These are phyloP conservation scores for Myocastor coypus DNA, from an alignment of 2,113 vertebrate genomes.

Conservation along the genomic window DNA sequence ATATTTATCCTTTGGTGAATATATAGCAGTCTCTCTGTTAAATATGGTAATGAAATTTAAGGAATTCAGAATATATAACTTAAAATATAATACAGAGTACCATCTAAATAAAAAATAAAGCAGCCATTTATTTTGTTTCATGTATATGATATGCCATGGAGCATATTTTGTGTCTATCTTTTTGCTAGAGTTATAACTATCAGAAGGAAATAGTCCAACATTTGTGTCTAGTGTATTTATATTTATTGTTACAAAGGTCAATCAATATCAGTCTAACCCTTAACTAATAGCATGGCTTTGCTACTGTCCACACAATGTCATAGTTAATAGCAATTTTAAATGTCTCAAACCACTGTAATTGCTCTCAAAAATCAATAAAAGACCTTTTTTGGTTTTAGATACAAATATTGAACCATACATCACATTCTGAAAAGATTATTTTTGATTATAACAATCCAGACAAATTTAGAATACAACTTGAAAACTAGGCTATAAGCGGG, in stretches of 20 bases:
- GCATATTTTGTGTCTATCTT: constrained; percentile 55
- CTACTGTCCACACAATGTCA: constrained; percentile 85
- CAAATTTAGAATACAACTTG: constrained; percentile 72
- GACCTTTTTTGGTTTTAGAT: constrained; percentile 77
- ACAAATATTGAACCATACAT: constrained; percentile 82
- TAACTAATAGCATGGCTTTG: constrained; percentile 89
- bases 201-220: constrained; percentile 83
- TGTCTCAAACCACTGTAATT: constrained; percentile 80
- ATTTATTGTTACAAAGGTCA: constrained; percentile 85
- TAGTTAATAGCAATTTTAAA: constrained; percentile 87
- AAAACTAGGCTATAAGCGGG: constrained; percentile 50
- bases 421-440: constrained; percentile 78
- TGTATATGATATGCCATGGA: background rate
- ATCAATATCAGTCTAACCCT: constrained; percentile 87
- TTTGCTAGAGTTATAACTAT: constrained; percentile 74
- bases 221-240: constrained; percentile 72
- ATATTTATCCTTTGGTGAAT: background rate
- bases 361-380: constrained; percentile 82
- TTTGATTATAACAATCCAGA: constrained; percentile 73
- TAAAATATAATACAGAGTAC: constrained; percentile 3
- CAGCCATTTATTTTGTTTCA: constrained; percentile 6
- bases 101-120: background rate
- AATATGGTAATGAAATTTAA: background rate
- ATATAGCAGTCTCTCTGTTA: background rate
- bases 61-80: background rate